Evolutionary conservation across 2,888 invertebrate genomes (phyloP).

Genomic region (Nephrotoma appendiculata): DNA sequence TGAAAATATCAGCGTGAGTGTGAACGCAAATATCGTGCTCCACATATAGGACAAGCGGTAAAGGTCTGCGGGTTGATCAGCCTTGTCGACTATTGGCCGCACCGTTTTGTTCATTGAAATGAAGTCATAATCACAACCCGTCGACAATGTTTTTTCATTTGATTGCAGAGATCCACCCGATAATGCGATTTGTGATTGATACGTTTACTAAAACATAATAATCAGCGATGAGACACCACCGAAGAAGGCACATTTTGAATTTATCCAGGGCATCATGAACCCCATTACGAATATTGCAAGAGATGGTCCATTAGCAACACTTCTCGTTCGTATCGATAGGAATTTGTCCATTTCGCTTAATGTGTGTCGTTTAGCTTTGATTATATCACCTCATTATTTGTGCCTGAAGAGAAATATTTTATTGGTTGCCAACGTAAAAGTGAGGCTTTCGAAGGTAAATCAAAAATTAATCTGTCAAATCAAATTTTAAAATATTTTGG

Average conservation of each 20-base stretch:
- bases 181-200: slow-evolving; percentile 40
- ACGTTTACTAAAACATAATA: slow-evolving; percentile 51
- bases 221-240: slow-evolving; percentile 50
- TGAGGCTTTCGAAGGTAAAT: too few species aligned
- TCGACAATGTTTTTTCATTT: slow-evolving; percentile 37
- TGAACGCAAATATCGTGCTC: neutral
- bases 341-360: too few species aligned
- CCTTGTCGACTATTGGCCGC: neutral
- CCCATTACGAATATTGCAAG: slow-evolving; percentile 57
- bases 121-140: slow-evolving; percentile 32
- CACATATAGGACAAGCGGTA: slow-evolving; percentile 18
- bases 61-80: slow-evolving; percentile 39
- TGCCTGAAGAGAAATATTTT: too few species aligned
- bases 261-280: slow-evolving; percentile 24
- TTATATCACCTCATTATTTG: too few species aligned
- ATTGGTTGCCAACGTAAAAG: too few species aligned
- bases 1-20: slow-evolving; percentile 37
- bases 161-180: slow-evolving; percentile 43
- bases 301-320: slow-evolving; percentile 52
- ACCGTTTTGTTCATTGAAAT: neutral
- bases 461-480: too few species aligned
- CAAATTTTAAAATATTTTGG: too few species aligned
- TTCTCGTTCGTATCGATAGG: slow-evolving; percentile 46
- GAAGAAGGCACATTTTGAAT: slow-evolving; percentile 45
- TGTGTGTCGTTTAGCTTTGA: too few species aligned